Evolutionary conservation across 2,113 vertebrate genomes (phyloP).

Genomic region (Pollimyrus isidori): DNA sequence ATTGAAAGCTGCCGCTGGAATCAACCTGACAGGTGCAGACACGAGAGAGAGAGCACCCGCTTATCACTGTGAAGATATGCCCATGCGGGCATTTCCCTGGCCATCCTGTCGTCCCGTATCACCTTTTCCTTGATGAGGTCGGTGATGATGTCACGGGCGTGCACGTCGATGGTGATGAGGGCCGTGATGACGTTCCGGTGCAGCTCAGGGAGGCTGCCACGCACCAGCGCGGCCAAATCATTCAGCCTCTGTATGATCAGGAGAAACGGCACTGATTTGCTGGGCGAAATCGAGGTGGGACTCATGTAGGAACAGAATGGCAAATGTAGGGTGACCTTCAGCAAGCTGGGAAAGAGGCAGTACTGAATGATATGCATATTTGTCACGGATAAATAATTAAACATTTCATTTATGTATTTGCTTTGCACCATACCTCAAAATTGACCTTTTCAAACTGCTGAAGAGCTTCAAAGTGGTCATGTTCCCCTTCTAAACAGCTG

Average conservation of each 20-base stretch:
- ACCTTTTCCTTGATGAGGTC: conserved; percentile 67
- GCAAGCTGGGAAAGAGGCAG: neutral
- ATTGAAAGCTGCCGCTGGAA: conserved; percentile 65
- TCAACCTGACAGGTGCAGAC: conserved; percentile 50
- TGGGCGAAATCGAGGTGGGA: neutral
- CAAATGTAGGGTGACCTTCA: neutral
- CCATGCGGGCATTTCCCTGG: neutral
- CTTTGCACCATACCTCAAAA: conserved; percentile 56
- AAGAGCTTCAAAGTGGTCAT: conserved; percentile 54
- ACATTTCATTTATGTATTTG: neutral
- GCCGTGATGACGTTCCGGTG: conserved; percentile 74
- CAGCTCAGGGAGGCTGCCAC: conserved; percentile 62
- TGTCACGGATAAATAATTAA: neutral
- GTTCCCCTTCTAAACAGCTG: conserved; percentile 56
- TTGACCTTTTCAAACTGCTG: conserved; percentile 67
- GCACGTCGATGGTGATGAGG: conserved; percentile 72
- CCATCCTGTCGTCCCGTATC: neutral
- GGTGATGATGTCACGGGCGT: conserved; percentile 72
- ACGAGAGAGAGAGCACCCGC: neutral
- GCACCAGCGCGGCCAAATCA: conserved; percentile 62
- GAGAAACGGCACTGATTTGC: neutral
- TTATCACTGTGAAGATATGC: neutral
- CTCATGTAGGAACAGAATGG: neutral
- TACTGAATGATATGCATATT: neutral
- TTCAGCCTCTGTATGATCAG: conserved; percentile 65